Evolutionary conservation across 2,797 vertebrate genomes (phyloP), one percentile per base, ranked within the genome.

Genomic region (Peromyscus attwateri): DNA sequence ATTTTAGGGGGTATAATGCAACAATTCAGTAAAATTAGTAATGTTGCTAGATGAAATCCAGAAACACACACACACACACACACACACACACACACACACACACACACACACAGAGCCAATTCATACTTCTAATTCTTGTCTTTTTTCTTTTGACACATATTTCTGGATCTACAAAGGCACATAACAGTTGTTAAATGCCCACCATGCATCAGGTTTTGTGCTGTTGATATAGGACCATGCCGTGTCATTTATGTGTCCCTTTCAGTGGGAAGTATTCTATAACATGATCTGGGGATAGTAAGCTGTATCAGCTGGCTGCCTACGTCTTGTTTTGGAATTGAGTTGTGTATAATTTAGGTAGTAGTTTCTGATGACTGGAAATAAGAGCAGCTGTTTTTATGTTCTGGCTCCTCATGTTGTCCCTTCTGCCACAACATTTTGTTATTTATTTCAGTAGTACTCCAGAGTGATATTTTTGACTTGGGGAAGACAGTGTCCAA

Each of bases 401-500:
- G 31, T 49, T 49, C 37, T 17, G 37, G 71, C 13, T 91, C 52
- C 40, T 84, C 6, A 62, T 34, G 23, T 52, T 77, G 71, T 3
- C 49, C 12, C 3, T 25, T 11, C 60, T 25, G 37, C 40, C 40
- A 19, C 2, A 19, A 7, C 19, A 25, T 31, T 60, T 40, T 73
- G 7, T 91, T 62, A 23, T 66, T 80, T 87, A 21, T 88, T 79
- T 73, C 81, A 49, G 1, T 34, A 46, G 19, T 40, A 87, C 21
- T 43, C 57, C 40, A 92, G 92, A 85, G 46, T 84, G 9, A 10
- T 6, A 68, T 75, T 95, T 71, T 49, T 89, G n/a, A 93, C 43
- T 23, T 79, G 23, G 31, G 6, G 21, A 43, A 82, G 52, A 29
- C 4, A 23, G 21, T 2, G 14, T 29, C 13, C 40, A 12, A 57